Percentiles rank a stretch among this genome's conserved stretches.
Conservation (phyloP, 2,113 vertebrate genomes). For the Chaenocephalus aceratus region DNA sequence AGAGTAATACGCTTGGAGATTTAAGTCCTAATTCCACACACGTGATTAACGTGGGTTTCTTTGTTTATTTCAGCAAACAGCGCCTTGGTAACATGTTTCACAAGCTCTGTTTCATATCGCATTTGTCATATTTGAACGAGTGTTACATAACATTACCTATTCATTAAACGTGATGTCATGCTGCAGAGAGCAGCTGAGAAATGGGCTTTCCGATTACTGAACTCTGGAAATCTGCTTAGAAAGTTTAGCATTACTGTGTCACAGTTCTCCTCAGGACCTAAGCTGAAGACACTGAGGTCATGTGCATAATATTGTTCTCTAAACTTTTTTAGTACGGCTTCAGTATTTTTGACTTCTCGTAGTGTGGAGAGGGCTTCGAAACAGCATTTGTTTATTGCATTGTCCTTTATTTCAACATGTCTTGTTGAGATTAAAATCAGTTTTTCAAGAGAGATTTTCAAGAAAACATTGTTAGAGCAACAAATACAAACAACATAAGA, state of each 20-base stretch:
- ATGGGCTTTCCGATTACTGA: background rate
- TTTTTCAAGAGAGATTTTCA: background rate
- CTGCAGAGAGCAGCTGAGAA: background rate
- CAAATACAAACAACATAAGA: too few species aligned
- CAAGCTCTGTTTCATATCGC: constrained; percentile 10
- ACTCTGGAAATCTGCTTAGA: background rate
- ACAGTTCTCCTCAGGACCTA: background rate
- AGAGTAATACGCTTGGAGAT: constrained; percentile 26
- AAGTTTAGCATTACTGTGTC: background rate
- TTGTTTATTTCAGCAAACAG: constrained; percentile 34
- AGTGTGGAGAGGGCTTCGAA: background rate
- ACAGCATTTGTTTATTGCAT: background rate
- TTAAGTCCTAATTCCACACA: background rate
- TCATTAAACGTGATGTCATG: background rate
- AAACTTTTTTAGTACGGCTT: background rate
- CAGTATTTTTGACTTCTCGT: background rate
- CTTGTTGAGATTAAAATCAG: too few species aligned
- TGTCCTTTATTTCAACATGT: background rate
- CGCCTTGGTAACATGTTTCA: constrained; percentile 1
- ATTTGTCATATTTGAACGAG: background rate
- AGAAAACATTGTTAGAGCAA: background rate
- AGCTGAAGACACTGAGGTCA: background rate
- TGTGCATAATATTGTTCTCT: background rate
- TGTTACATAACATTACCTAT: constrained; percentile 1
- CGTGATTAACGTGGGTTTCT: background rate